A percentile compares a stretch with the other conserved stretches of the same genome.
These are phyloP conservation scores for Pachypsylla venusta DNA, from an alignment of 1,140 invertebrate species.

Conservation along the genomic window DNA sequence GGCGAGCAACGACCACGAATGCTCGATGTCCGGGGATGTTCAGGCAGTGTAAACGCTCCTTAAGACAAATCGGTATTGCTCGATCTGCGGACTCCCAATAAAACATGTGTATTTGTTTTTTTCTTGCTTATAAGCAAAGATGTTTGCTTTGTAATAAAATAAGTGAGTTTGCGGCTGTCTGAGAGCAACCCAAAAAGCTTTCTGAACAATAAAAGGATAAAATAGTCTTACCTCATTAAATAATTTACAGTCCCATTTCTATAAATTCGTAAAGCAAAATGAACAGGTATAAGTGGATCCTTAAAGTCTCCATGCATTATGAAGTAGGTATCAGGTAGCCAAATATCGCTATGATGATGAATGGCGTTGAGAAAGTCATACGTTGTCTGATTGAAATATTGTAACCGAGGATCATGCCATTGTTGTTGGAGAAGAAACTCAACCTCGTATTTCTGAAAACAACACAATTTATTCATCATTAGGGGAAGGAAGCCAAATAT, in stretches of 20 bases:
- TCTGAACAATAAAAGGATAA: no score
- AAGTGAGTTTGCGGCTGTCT: no score
- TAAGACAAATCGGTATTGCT: no score
- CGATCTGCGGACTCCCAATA: no score
- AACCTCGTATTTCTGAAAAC: slow-evolving; percentile 79
- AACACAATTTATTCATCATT: no score
- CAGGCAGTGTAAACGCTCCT: no score
- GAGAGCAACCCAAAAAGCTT: no score
- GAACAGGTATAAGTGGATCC: slow-evolving; percentile 74
- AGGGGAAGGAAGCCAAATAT: slow-evolving; percentile 82
- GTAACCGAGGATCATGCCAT: slow-evolving; percentile 74
- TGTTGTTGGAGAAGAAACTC: slow-evolving; percentile 81
- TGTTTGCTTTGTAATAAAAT: no score
- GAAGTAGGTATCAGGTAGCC: slow-evolving; percentile 86
- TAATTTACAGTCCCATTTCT: slow-evolving; percentile 85
- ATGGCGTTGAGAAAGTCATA: slow-evolving; percentile 79
- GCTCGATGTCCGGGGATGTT: no score
- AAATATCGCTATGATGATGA: slow-evolving; percentile 75
- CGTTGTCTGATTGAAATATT: slow-evolving; percentile 67
- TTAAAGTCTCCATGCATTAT: slow-evolving; percentile 92
- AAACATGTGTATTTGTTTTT: no score
- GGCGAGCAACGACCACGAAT: no score
- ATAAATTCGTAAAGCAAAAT: slow-evolving; percentile 77
- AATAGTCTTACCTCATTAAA: slow-evolving; percentile 72
- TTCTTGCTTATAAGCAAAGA: no score